Evolutionary conservation across 2,888 invertebrate species (phyloP).

Genomic region (Orthosia incerta): DNA sequence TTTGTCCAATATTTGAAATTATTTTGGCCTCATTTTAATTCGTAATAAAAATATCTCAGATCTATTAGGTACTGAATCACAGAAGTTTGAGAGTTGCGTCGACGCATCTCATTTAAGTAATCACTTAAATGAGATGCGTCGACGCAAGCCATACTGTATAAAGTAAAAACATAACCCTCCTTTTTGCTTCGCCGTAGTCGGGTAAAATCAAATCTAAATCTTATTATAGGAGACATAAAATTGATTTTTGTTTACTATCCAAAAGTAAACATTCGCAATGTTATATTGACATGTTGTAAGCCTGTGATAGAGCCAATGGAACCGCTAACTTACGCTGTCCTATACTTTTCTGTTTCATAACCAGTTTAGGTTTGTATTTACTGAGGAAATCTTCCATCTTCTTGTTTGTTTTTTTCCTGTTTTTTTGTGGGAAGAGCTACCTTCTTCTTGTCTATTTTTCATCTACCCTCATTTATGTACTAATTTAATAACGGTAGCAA

Average conservation of each 20-base stretch:
- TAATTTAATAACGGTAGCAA: slow-evolving; percentile 94
- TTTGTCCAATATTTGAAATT: slow-evolving; percentile 3
- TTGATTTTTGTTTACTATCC: neutral
- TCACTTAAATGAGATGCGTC: too few species aligned
- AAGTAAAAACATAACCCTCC: too few species aligned
- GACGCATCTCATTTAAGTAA: too few species aligned
- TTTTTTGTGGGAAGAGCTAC: too few species aligned
- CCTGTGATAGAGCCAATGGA: neutral
- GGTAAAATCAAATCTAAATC: too few species aligned
- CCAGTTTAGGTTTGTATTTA: neutral
- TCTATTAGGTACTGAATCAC: neutral
- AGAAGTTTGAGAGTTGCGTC: neutral
- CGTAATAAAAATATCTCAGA: neutral
- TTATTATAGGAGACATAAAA: neutral
- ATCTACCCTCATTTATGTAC: slow-evolving; percentile 39
- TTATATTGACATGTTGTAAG: neutral
- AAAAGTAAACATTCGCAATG: neutral
- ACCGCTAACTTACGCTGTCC: neutral
- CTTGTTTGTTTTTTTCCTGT: too few species aligned
- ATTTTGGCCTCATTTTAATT: slow-evolving; percentile 26
- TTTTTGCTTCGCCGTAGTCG: too few species aligned
- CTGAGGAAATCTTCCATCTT: neutral
- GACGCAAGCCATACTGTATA: too few species aligned
- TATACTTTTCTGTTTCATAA: neutral
- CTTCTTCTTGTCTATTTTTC: neutral